Evolutionary conservation across 2,113 vertebrate genomes (phyloP), one percentile per base, ranked within the genome.

Genomic region (Brachyhypopomus gauderio): DNA sequence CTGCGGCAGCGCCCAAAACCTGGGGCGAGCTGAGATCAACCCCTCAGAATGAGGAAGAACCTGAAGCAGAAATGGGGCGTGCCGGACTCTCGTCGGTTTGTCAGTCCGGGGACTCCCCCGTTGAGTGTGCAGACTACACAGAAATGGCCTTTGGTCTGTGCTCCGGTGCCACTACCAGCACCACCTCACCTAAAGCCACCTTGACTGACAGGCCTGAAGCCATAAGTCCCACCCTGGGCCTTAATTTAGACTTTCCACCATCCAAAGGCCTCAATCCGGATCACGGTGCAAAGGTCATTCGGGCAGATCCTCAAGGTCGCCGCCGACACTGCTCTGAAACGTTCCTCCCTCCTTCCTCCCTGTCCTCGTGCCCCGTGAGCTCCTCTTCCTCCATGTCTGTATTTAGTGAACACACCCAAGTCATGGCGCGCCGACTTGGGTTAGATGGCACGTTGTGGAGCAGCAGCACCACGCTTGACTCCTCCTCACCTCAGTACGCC

Each of bases 241-340:
- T 85, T 55, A 82, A 76, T 25, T 75, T 94, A 55, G 93, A 94
- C 64, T 94, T 93, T 75, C 87, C 92, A 34, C 81, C 92, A 0
- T 48, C 87, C 56, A 94, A 93, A 85, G 48, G 88, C 27, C 86
- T 85, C 34, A 93, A 93, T 83, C 92, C 92, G 8, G 93, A 94
- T 82, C 93, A 92, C 5, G 92, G 87, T 41, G 91, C 90, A 41
- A 94, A 92, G 85, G 91, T 94, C 22, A 87, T 90, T 30, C 30
- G 89, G 70, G 88, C 85, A 0, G 93, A 94, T 70, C 88, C 89
- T 5, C 93, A 92, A 81, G 91, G 88, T 69, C 91, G 93, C 23
- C 84, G 90, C 6, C 87, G 93, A 0, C 93, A 93, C 84, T 93
- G 93, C 86, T 94, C 94, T 0, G 95, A 95, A 86, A 93, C 93